Evolutionary conservation across 2,888 invertebrate species (phyloP).

Genomic region (Epinotia bilunana): DNA sequence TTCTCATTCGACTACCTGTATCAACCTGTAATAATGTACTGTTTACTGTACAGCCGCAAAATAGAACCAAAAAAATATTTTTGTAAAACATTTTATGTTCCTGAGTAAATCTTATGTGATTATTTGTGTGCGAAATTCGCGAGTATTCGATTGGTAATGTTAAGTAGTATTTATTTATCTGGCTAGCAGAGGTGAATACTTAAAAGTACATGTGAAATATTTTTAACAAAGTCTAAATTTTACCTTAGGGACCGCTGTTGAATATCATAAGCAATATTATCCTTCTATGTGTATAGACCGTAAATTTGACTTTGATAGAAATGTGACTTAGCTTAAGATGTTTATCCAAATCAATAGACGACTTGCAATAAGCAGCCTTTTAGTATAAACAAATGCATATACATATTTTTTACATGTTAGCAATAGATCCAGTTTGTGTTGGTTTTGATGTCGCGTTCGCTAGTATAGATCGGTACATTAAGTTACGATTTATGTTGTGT

Average conservation of each 20-base stretch:
- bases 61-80: slow-evolving; percentile 74
- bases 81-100: slow-evolving; percentile 72
- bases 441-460: slow-evolving; percentile 25
- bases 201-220: slow-evolving; percentile 41
- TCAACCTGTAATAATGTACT: slow-evolving; percentile 45
- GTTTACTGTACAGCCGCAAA: slow-evolving; percentile 48
- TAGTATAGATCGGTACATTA: slow-evolving; percentile 11
- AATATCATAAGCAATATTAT: slow-evolving; percentile 28
- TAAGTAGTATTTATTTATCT: slow-evolving; percentile 50
- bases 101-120: slow-evolving; percentile 64
- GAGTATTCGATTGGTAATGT: slow-evolving; percentile 56
- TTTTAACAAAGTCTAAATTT: slow-evolving; percentile 40
- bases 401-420: slow-evolving; percentile 28
- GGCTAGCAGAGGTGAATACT: slow-evolving; percentile 33
- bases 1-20: slow-evolving; percentile 37
- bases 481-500: slow-evolving; percentile 1
- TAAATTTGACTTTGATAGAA: slow-evolving; percentile 36
- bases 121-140: slow-evolving; percentile 50
- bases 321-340: slow-evolving; percentile 26
- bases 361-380: slow-evolving; percentile 31
- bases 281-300: background rate
- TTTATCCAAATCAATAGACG: slow-evolving; percentile 21
- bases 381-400: slow-evolving; percentile 28
- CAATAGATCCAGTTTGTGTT: slow-evolving; percentile 28
- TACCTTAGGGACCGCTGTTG: slow-evolving; percentile 32